Evolutionary conservation across 2,113 vertebrate species (phyloP), one percentile per base, ranked within the genome.

Genomic region (Psilopsiagon aurifrons): DNA sequence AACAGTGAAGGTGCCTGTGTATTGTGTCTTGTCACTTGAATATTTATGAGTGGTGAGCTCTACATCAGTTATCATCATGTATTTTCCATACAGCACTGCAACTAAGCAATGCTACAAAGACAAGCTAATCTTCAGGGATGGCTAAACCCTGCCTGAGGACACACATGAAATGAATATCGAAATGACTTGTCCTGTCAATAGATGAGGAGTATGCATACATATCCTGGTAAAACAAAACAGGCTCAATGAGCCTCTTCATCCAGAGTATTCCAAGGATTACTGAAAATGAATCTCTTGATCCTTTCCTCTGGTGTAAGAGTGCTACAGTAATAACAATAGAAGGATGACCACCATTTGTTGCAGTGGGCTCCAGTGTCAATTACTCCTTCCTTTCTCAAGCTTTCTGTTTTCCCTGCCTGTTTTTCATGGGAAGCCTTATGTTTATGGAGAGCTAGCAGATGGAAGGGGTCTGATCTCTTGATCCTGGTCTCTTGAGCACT

Each of bases 11-110:
- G 66, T 54, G 78, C 57, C 63, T 87, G 55, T 86, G 88, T 91
- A 15, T 84, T 94, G 76, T 96, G 91, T 51, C 87, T 91, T 24
- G 73, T 75, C 82, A 54, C 75, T 97, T 92, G 94, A 97, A 95
- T 97, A 97, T 97, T 97, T 92, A 97, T 96, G 86, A 89, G 78
- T 74, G 66, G 55, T 88, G 79, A 97, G 92, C 85, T 95, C 91
- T 88, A 71, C 91, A 87, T 96, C 16, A 71, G 67, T 67, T 80
- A 82, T 75, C 75, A 70, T 88, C 37, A 23, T 39, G 59, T 49
- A 27, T 88, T 94, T 97, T 94, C 95, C 62, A 88, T 62, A 73
- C 41, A 73, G 76, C 33, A 10, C 49, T 93, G 80, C 62, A 89
- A 22, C 52, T 67, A 54, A 88, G 89, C 79, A 81, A 55, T 15